phyloP scores from a whole-genome alignment of 2,797 vertebrate genomes.

The Novumbra hubbsi region DNA sequence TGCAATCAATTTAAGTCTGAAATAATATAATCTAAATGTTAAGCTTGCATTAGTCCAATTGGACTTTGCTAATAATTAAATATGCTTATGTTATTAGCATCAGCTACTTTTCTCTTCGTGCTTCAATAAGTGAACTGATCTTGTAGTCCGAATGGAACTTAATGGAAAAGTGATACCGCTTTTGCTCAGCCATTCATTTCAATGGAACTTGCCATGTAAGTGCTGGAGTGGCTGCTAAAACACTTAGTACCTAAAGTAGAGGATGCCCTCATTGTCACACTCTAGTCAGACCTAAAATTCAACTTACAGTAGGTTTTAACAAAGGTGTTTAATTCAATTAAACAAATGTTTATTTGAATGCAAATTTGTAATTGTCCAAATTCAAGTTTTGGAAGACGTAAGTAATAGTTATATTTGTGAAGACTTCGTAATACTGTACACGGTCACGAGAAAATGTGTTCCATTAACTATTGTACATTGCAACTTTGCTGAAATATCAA shows the following conservation, averaged over 20 bases:
- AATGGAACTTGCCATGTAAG: slow-evolving; percentile 26
- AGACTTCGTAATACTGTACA: too few relatives aligned
- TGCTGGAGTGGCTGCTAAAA: slow-evolving; percentile 2
- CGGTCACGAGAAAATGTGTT: neutral
- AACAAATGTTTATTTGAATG: slow-evolving; percentile 22
- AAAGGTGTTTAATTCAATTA: slow-evolving; percentile 27
- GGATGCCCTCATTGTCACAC: slow-evolving; percentile 7
- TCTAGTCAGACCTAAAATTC: slow-evolving; percentile 9
- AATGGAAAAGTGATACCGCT: slow-evolving; percentile 46
- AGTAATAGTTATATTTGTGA: too few relatives aligned
- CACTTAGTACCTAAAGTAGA: neutral
- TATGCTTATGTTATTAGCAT: slow-evolving; percentile 18
- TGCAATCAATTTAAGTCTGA: slow-evolving; percentile 55
- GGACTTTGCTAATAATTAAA: slow-evolving; percentile 28
- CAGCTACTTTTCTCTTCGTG: slow-evolving; percentile 18
- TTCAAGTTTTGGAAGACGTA: slow-evolving; percentile 28
- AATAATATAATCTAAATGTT: slow-evolving; percentile 39
- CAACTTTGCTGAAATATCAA: slow-evolving; percentile 8
- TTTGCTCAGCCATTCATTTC: slow-evolving; percentile 58
- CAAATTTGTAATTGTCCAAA: slow-evolving; percentile 15
- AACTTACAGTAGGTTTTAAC: slow-evolving; percentile 22
- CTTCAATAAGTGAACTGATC: slow-evolving; percentile 27
- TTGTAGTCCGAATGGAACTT: slow-evolving; percentile 18
- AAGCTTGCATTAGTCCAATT: slow-evolving; percentile 39
- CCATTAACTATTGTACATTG: neutral